Evolutionary conservation across 2,113 vertebrate species (phyloP).

Genomic region (Dendropsophus ebraccatus): DNA sequence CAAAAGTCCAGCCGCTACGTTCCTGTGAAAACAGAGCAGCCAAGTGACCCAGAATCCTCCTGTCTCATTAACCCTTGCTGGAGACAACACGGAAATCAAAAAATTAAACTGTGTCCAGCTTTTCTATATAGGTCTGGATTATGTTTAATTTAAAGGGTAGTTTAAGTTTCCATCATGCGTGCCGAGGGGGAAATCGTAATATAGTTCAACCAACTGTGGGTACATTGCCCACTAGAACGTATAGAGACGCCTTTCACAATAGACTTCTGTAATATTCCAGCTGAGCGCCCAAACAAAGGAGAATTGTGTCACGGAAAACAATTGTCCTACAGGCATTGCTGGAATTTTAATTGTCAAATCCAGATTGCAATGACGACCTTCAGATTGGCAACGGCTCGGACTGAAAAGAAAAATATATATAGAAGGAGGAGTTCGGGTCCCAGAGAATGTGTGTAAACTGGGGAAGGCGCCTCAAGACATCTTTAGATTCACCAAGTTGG

Average conservation of each 20-base stretch:
- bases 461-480: background rate
- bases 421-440: background rate
- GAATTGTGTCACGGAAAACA: constrained; percentile 33
- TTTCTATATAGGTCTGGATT: too few species aligned
- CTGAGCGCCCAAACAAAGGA: constrained; percentile 20
- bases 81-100: background rate
- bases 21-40: constrained; percentile 16
- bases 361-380: constrained; percentile 18
- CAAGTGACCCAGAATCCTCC: constrained; percentile 18
- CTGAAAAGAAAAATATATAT: background rate
- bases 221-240: background rate
- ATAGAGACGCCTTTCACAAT: constrained; percentile 16
- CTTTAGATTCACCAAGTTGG: background rate
- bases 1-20: constrained; percentile 24
- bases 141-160: too few species aligned
- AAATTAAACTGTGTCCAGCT: too few species aligned
- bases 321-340: background rate
- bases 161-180: background rate
- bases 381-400: constrained; percentile 10
- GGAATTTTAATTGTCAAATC: constrained; percentile 47
- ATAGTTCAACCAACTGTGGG: background rate
- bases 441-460: background rate
- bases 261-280: background rate
- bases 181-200: background rate
- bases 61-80: background rate